Base-by-base conservation (phyloP, 2,888 invertebrate genomes). In the Eupithecia inturbata region DNA sequence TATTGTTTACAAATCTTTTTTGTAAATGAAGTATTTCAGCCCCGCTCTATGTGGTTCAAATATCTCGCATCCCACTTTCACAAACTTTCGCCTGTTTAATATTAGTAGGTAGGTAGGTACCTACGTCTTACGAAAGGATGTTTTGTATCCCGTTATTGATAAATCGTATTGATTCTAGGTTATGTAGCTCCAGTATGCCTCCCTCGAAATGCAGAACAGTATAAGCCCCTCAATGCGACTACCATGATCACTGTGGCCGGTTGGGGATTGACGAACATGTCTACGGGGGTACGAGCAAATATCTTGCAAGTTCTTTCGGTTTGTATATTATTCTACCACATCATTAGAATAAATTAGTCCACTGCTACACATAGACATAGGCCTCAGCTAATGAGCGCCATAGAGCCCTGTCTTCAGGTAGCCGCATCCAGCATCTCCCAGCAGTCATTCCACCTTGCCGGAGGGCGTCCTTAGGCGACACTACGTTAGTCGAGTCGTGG, bases 111-210 rank as follows among this genome's bases (percentile, higher is more conserved):
- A 36, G n/a, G n/a, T n/a, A n/a, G n/a, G n/a, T n/a, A n/a, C n/a
- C n/a, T n/a, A n/a, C n/a, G n/a, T n/a, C 36, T 36, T 9, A 36
- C 9, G 36, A 19, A 3, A 19, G 1, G 16, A 45, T 49, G 26
- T 28, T 26, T 28, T 26, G 14, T 57, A 12, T 16, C 12, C 12
- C 28, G 28, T 62, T 31, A 62, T 49, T 49, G n/a, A 49, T 49
- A 53, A 22, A 28, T 71, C 26, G 57, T 70, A 3, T 60, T 72
- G 71, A 33, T 81, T 80, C 3, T 81, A 95, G 95, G 91, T 75
- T 96, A 95, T 84, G 95, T 96, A 2, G 82, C 85, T 31, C 95
- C 96, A 14, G 94, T 96, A 72, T 96, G 96, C 80, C 84, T 96
- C 68, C 95, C 95, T 14, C 88, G 86, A 14, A 66, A n/a, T 22